These are phyloP conservation scores for Pantherophis guttatus DNA, from an alignment of 2,113 vertebrate genomes.

Conservation along the genomic window DNA sequence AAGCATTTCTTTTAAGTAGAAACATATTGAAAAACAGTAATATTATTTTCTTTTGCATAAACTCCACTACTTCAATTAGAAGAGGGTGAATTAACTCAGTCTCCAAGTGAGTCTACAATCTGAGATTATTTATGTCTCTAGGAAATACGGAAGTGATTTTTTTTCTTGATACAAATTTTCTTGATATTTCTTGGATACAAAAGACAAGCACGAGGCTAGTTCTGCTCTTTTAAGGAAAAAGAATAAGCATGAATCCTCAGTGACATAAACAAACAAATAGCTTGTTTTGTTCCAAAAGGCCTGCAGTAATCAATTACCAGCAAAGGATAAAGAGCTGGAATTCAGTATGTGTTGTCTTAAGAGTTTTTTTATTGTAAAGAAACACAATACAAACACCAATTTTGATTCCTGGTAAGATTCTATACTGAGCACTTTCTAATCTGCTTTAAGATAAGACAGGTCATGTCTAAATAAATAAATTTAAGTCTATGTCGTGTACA, in stretches of 20 bases:
- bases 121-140: constrained; percentile 25
- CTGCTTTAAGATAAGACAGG: constrained; percentile 26
- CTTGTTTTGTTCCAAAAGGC: neutral
- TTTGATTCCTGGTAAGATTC: constrained; percentile 33
- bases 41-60: neutral
- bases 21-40: constrained; percentile 12
- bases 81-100: rapidly evolving
- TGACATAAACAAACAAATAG: neutral
- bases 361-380: neutral
- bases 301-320: neutral
- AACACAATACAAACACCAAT: constrained; percentile 22
- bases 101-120: neutral
- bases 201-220: neutral
- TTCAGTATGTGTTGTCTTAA: neutral
- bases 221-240: neutral
- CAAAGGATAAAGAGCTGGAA: neutral
- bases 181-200: constrained; percentile 8
- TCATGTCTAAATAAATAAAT: constrained; percentile 6
- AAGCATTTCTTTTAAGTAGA: constrained; percentile 5
- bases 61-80: neutral
- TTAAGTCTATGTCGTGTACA: constrained; percentile 26
- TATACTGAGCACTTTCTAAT: constrained; percentile 43
- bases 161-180: neutral
- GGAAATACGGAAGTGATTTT: constrained; percentile 7
- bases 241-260: constrained; percentile 7